Evolutionary conservation across 2,888 invertebrate species (phyloP), one percentile per base, ranked within the genome.

Genomic region (Tachina fera): DNA sequence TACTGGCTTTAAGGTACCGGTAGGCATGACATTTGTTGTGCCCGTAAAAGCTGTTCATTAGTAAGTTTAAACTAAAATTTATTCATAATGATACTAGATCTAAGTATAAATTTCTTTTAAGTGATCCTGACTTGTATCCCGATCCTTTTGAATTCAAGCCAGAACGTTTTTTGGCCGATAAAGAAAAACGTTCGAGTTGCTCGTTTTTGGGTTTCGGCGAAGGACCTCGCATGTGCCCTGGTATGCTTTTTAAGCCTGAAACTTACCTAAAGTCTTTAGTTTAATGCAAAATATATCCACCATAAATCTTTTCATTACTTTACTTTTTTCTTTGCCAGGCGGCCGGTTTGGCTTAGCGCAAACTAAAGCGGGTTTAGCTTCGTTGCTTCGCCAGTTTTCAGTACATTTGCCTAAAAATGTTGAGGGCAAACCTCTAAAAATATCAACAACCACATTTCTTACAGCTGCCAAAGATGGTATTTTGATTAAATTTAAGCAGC

Each of bases 191-290:
- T 1, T 53, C 70, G 1, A 88, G 88, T 49, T 89, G 89, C 43
- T 67, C 88, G 0, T 91, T 91, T 65, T 58, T 91, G 22, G 91
- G 90, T 45, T 91, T 91, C 31, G 91, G 91, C 0, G 91, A 90
- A 19, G 91, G 91, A 1, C 89, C 90, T 6, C 89, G 91, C n/a
- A 90, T 90, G 91, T 91, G 91, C 63, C 91, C 91, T 19, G 89
- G 89, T 89, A 85, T 76, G 51, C 31, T 47, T 49, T 45, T 22
- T 22, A 6, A 19, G 9, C 16, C 16, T 53, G 13, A 4, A 13
- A 19, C n/a, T 41, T 56, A 13, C 14, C 39, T 13, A 45, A 19
- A 41, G 19, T 53, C 14, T 8, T 14, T 11, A 43, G 0, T 14
- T 49, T 11, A 39, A 58, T 47, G 53, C 10, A 10, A 16, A 53